Base-by-base conservation (phyloP, 2,113 vertebrate species). In the Balaenoptera acutorostrata region DNA sequence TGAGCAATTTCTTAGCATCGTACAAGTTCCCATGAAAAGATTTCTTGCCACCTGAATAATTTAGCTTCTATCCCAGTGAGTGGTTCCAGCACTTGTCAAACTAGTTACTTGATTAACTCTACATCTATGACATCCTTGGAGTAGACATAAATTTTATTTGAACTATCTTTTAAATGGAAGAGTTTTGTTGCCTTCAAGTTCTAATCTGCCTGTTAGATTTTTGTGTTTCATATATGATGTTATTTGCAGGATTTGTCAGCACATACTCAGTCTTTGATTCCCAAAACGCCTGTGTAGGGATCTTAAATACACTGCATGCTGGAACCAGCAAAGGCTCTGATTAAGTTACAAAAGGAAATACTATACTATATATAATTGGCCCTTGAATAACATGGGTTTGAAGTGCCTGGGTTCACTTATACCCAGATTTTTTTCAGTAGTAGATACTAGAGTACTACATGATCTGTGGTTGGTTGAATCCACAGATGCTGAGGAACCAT, bases 61-160 rank as follows among this genome's bases (percentile, higher is more conserved):
- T 92, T 93, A 87, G n/a, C 6, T 46, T 86, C 49, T 80, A 90
- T n/a, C 69, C 23, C 93, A 93, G 89, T 87, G 92, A 80, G 82
- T 84, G 90, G 8, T 72, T 90, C 64, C 8, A 93, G 52, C 25
- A 68, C 36, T 90, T 96, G 94, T 96, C 92, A 93, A 89, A 95
- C 68, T 90, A 97, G 91, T 96, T 91, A 96, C 88, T 96, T 92
- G 55, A 87, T 87, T 93, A 92, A 83, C 10, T 83, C 78, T 80
- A 57, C 0, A 90, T 74, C 27, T 90, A 1, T 83, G 83, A 46
- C 25, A 87, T 94, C 1, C 74, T 71, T 61, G 86, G 68, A 46
- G 57, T 3, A 93, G 55, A 68, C 23, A 78, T 13, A 61, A 11
- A 93, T 92, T 96, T 95, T 74, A 87, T 87, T 95, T 91, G 80